These are phyloP conservation scores for Leptocoma aspasia DNA, from an alignment of 2,113 vertebrate species.

Conservation along the genomic window DNA sequence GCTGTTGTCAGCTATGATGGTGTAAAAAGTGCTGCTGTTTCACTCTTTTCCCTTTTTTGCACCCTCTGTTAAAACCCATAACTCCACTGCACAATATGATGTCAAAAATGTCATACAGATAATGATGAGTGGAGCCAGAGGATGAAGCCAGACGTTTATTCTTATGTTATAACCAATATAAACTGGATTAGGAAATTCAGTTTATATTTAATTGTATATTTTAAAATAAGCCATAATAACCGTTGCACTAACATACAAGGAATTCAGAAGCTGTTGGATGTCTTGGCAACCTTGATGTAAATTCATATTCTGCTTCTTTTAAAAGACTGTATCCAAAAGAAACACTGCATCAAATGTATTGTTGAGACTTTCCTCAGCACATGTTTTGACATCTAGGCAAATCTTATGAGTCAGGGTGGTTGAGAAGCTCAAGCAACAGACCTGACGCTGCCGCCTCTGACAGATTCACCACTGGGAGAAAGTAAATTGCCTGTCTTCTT, in stretches of 20 bases:
- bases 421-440: background rate
- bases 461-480: background rate
- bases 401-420: background rate
- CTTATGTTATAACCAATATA: background rate
- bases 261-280: background rate
- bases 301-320: background rate
- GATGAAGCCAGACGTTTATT: background rate
- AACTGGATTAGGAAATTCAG: conserved; percentile 4
- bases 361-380: background rate
- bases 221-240: background rate
- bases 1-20: background rate
- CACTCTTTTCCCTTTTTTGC: background rate
- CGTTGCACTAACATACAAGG: background rate
- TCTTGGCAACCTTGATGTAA: background rate
- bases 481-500: background rate
- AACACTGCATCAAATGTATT: background rate
- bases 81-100: background rate
- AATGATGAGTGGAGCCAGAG: background rate
- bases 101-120: background rate
- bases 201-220: background rate
- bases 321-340: background rate
- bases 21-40: background rate
- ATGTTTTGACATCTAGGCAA: background rate
- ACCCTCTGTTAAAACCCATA: background rate
- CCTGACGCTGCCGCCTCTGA: background rate